Base-by-base conservation (phyloP, 2,113 vertebrate species). In the Marcusenius ussheri region DNA sequence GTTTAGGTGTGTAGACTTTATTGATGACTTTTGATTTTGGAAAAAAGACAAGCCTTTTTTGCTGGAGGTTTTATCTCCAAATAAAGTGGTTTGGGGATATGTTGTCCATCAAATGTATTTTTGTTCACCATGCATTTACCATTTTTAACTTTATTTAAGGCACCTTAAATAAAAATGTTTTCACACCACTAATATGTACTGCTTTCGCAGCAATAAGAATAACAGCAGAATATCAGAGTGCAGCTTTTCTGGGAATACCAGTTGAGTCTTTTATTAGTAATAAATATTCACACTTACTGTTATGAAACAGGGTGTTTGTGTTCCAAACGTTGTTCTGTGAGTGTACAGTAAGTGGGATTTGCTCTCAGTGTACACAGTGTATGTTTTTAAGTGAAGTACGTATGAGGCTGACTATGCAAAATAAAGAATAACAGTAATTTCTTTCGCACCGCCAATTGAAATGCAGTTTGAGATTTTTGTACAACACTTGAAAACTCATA, bases 251-350 rank as follows among this genome's bases (percentile, higher is more conserved):
- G 21, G 24, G 83, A 46, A 84, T 47, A 84, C 83, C 42, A 45
- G 45, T 10, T 11, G 24, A 46, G 19, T 17, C 5, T 47, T 84
- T 47, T 84, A 84, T 84, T 84, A 84, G 83, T 84, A 84, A 84
- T 84, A 47, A 84, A 47, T 84, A 47, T 84, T 84, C 83, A 84
- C 83, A 84, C 42, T 84, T 84, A 84, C 83, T 84, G 83, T 84
- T 84, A 84, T 84, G 83, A 84, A 84, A 84, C 83, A 84, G 83
- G 42, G 45, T 45, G 9, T 84, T 47, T 24, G 83, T 10, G 45
- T 46, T 84, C 83, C 45, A 46, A 45, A n/a, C 7, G 15, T 10
- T 24, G 17, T 84, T 83, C 42, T 83, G 39, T 47, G 39, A 46
- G 45, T 83, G 35, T 83, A 10, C 77, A 83, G 77, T 45, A 45